phyloP scores from a whole-genome alignment of 2,888 invertebrate species.

The Caenorhabditis wallacei region DNA sequence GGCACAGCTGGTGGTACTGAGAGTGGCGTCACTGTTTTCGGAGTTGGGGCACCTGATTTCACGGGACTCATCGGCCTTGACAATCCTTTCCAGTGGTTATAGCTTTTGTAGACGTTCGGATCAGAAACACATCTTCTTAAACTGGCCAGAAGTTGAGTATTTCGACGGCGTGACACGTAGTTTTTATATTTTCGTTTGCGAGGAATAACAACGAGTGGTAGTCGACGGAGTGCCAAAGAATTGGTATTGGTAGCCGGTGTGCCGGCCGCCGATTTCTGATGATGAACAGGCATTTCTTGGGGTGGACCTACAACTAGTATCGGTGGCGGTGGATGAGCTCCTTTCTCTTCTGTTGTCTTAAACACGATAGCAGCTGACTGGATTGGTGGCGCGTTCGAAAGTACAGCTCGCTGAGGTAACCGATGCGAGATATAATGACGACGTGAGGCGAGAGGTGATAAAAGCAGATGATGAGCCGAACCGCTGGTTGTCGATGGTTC shows the following conservation, averaged over 20 bases:
- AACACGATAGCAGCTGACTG: slow-evolving; percentile 72
- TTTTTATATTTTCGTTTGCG: slow-evolving; percentile 82
- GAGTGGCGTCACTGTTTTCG: slow-evolving; percentile 50
- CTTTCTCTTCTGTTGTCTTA: slow-evolving; percentile 29
- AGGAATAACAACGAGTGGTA: slow-evolving; percentile 82
- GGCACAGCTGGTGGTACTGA: slow-evolving; percentile 34
- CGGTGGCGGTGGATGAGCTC: not conserved
- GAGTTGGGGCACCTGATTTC: slow-evolving; percentile 52
- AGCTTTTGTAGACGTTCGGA: slow-evolving; percentile 80
- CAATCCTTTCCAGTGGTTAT: slow-evolving; percentile 78
- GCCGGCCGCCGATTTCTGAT: slow-evolving; percentile 26
- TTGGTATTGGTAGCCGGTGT: slow-evolving; percentile 25
- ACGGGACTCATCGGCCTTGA: slow-evolving; percentile 69
- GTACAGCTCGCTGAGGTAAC: slow-evolving; percentile 75
- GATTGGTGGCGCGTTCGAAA: slow-evolving; percentile 72
- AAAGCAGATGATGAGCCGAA: slow-evolving; percentile 30
- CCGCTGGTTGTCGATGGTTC: slow-evolving; percentile 23
- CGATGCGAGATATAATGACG: slow-evolving; percentile 78
- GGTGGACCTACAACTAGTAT: slow-evolving; percentile 36
- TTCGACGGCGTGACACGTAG: slow-evolving; percentile 80
- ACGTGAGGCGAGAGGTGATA: slow-evolving; percentile 62
- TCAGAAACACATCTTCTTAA: slow-evolving; percentile 79
- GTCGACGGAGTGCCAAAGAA: slow-evolving; percentile 71
- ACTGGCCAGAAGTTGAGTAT: slow-evolving; percentile 77
- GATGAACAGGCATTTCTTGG: slow-evolving; percentile 51